Percentiles rank a stretch among this genome's conserved stretches.
Evolutionary conservation across 2,113 vertebrate species (phyloP).

Genomic region (Raphicerus campestris): DNA sequence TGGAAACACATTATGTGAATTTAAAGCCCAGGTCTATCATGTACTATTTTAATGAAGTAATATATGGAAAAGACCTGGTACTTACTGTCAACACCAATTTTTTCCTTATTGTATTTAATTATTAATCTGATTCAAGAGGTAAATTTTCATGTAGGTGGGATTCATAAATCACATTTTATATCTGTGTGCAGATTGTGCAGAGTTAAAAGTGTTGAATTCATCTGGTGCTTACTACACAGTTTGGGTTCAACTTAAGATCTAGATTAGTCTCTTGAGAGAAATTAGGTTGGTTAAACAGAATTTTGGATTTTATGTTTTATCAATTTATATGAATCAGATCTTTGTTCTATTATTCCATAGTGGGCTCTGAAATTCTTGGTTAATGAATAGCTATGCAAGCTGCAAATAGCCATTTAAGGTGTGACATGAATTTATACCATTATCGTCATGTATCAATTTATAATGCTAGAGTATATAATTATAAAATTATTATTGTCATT

Average conservation of each 20-base stretch:
- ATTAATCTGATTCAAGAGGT: not conserved
- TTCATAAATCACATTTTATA: conserved; percentile 8
- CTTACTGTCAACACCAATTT: not conserved
- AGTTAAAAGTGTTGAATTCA: not conserved
- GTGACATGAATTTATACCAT: not conserved
- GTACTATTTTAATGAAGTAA: not conserved
- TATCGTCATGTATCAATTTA: not conserved
- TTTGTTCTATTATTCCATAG: not conserved
- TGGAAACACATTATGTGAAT: not conserved
- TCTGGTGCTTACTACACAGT: conserved; percentile 4
- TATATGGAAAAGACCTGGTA: not conserved
- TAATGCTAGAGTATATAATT: not conserved
- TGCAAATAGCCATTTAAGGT: not conserved
- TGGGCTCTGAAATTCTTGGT: conserved; percentile 35
- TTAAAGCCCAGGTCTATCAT: not conserved
- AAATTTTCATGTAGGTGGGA: not conserved
- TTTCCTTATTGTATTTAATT: conserved; percentile 1
- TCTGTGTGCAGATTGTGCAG: not conserved
- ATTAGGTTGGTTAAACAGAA: conserved; percentile 26
- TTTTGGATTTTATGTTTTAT: conserved; percentile 36
- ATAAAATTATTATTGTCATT: conserved; percentile 14
- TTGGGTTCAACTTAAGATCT: conserved; percentile 9
- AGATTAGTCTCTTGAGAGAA: not conserved
- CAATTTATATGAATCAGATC: not conserved
- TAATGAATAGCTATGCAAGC: conserved; percentile 28